Percentiles rank a stretch among this genome's conserved stretches.
Conservation (phyloP, 2,888 invertebrate species). For the Hedychridium roseum region DNA sequence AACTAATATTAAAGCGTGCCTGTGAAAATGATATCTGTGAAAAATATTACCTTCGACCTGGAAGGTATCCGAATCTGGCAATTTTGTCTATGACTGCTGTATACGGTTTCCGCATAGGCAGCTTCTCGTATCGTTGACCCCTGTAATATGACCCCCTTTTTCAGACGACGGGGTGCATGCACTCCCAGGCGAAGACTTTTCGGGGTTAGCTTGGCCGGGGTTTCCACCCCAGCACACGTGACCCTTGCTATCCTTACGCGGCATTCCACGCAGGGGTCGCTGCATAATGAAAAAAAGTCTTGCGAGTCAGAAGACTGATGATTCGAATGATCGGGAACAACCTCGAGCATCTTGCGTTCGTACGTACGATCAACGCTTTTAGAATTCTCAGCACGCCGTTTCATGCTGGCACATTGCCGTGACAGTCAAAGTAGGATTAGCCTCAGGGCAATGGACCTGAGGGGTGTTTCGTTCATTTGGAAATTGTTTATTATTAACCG, state of each 20-base stretch:
- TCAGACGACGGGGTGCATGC: slow-evolving; percentile 29
- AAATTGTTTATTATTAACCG: no score
- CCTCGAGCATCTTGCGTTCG: slow-evolving; percentile 6
- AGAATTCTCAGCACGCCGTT: no score
- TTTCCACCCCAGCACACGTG: slow-evolving; percentile 18
- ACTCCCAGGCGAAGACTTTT: slow-evolving; percentile 37
- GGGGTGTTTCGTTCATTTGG: no score
- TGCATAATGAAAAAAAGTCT: slow-evolving; percentile 31
- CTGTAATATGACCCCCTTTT: slow-evolving; percentile 27
- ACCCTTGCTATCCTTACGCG: slow-evolving; percentile 15
- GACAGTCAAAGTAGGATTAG: no score
- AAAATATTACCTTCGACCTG: no score
- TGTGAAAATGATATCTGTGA: no score
- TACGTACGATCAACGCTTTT: no score
- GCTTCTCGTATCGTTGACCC: slow-evolving; percentile 40
- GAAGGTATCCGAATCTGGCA: no score
- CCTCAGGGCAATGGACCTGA: no score
- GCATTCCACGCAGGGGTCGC: slow-evolving; percentile 27
- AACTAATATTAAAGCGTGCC: no score
- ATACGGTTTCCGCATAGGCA: slow-evolving; percentile 20
- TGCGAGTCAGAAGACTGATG: slow-evolving; percentile 37
- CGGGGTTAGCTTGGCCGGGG: slow-evolving; percentile 24
- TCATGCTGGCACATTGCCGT: no score
- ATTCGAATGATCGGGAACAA: slow-evolving; percentile 15
- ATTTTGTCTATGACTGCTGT: slow-evolving; percentile 20